phyloP scores from a whole-genome alignment of 2,113 vertebrate genomes.

The Manacus vitellinus region DNA sequence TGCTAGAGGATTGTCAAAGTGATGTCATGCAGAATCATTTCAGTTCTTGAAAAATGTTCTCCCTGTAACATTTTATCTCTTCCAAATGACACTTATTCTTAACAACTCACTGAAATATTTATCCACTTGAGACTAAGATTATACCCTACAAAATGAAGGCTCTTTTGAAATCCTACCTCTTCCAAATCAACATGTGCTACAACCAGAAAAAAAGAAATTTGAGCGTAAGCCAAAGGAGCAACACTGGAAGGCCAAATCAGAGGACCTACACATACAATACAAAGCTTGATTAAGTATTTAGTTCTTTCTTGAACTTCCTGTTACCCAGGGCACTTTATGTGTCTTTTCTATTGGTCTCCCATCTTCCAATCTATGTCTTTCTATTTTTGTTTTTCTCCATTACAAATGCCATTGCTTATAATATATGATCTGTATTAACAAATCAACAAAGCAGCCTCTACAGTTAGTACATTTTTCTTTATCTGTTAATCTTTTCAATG shows the following conservation, averaged over 20 bases:
- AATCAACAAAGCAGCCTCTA: conserved; percentile 10
- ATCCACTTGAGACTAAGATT: conserved; percentile 3
- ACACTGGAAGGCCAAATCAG: background rate
- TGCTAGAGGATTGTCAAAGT: background rate
- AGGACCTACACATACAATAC: background rate
- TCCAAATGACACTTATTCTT: conserved; percentile 1
- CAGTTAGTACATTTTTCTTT: conserved; percentile 4
- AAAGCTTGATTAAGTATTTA: conserved; percentile 47
- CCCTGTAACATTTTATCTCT: background rate
- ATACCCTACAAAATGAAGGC: background rate
- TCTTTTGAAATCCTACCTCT: background rate
- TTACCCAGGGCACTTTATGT: background rate
- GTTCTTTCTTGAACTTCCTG: background rate
- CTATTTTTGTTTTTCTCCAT: background rate
- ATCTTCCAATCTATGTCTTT: background rate
- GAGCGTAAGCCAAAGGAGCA: background rate
- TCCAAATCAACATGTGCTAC: background rate
- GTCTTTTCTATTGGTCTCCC: background rate
- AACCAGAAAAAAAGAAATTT: background rate
- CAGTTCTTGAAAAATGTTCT: background rate
- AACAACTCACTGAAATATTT: conserved; percentile 26
- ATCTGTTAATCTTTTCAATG: background rate
- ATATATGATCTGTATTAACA: conserved; percentile 26
- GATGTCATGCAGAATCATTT: background rate
- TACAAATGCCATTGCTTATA: background rate